These are phyloP conservation scores for Arremon aurantiirostris DNA, from an alignment of 2,797 vertebrate species.

Conservation along the genomic window DNA sequence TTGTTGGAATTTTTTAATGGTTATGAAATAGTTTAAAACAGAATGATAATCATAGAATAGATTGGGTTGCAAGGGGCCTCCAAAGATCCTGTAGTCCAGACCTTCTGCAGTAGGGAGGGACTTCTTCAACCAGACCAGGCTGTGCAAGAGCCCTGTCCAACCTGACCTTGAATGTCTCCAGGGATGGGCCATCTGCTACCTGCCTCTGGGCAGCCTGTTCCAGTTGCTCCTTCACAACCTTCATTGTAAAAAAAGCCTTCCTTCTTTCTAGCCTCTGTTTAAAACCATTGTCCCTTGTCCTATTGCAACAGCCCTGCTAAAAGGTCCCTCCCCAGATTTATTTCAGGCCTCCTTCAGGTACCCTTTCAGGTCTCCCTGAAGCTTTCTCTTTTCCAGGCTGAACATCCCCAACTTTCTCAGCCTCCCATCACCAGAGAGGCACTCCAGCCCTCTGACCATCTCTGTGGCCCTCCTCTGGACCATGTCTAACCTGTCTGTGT, in stretches of 20 bases:
- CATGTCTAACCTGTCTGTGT: accelerated
- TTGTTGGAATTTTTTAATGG: accelerated
- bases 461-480: background rate
- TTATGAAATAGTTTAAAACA: background rate
- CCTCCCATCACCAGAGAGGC: background rate
- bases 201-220: background rate
- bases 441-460: background rate
- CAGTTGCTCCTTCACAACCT: background rate
- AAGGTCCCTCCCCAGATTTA: background rate
- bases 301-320: accelerated
- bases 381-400: background rate
- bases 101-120: accelerated
- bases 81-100: background rate
- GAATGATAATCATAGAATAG: background rate
- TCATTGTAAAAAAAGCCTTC: background rate
- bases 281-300: background rate
- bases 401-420: background rate
- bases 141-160: background rate
- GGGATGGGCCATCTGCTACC: no score
- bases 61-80: background rate
- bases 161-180: background rate
- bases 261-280: background rate
- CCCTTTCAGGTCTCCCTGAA: background rate
- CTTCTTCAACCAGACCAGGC: background rate
- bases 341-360: background rate